These are phyloP conservation scores for Aethes cnicana DNA, from an alignment of 2,888 invertebrate genomes.

Conservation along the genomic window DNA sequence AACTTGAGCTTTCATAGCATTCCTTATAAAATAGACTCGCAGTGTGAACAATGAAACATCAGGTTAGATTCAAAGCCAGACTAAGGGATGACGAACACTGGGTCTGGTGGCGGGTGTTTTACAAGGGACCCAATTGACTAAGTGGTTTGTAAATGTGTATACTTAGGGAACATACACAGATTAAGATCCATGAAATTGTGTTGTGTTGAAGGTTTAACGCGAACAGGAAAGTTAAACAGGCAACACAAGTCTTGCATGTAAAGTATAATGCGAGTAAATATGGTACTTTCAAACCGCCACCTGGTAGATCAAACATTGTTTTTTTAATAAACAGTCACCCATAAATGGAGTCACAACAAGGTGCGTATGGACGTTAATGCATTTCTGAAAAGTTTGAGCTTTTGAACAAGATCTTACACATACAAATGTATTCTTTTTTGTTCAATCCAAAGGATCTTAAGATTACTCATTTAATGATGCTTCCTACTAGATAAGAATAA, in stretches of 20 bases:
- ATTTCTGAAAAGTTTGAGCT: constrained; percentile 4
- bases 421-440: too few species aligned
- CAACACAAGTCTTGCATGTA: background rate
- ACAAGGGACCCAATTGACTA: constrained; percentile 20
- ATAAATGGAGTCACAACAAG: constrained; percentile 15
- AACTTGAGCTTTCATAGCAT: constrained; percentile 21
- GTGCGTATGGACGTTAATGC: constrained; percentile 10
- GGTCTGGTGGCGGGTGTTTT: constrained; percentile 11
- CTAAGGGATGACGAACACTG: constrained; percentile 9
- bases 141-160: constrained; percentile 30
- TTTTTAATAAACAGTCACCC: constrained; percentile 12
- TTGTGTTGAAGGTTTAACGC: constrained; percentile 2
- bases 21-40: constrained; percentile 21
- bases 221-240: constrained; percentile 4
- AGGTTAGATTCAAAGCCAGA: constrained; percentile 14
- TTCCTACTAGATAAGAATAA: too few species aligned
- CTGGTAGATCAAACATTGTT: constrained; percentile 8
- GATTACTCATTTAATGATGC: too few species aligned
- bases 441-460: too few species aligned
- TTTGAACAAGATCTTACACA: constrained; percentile 28
- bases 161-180: constrained; percentile 18
- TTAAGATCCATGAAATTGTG: constrained; percentile 6
- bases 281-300: background rate
- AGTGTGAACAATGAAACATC: constrained; percentile 12
- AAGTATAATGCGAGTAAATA: background rate